These are phyloP conservation scores for Portevinia maculata DNA, from an alignment of 2,888 invertebrate genomes.

Conservation along the genomic window DNA sequence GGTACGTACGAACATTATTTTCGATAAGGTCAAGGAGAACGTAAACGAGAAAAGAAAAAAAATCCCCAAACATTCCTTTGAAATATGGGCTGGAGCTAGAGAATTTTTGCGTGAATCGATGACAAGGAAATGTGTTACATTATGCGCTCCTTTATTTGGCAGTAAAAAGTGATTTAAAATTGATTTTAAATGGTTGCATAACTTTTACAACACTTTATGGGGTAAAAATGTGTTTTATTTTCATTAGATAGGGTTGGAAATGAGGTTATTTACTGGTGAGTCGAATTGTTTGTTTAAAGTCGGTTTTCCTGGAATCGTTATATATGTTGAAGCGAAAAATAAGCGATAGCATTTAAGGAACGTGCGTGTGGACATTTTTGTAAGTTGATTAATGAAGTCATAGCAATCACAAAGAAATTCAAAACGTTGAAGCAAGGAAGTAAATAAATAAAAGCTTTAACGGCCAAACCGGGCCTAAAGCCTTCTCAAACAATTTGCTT, in stretches of 20 bases:
- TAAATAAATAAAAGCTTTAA: no score
- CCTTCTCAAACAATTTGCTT: no score
- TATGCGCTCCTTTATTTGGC: slow-evolving; percentile 39
- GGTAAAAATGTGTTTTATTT: slow-evolving; percentile 15
- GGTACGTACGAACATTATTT: background rate
- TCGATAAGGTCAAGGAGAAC: slow-evolving; percentile 64
- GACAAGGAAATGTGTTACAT: slow-evolving; percentile 44
- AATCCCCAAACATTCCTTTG: no score
- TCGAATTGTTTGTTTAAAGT: slow-evolving; percentile 37
- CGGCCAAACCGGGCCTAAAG: no score
- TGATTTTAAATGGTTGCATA: slow-evolving; percentile 48
- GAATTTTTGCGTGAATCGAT: slow-evolving; percentile 32
- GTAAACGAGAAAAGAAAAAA: background rate
- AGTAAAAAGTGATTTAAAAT: slow-evolving; percentile 59
- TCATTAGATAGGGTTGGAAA: background rate
- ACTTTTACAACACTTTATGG: slow-evolving; percentile 37
- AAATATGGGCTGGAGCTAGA: background rate
- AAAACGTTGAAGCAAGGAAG: no score
- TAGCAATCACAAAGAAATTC: no score
- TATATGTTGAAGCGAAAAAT: no score
- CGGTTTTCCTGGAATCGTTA: slow-evolving; percentile 10
- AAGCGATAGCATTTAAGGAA: no score
- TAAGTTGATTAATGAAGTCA: no score
- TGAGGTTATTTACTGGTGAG: slow-evolving; percentile 18
- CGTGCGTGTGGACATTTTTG: no score